Evolutionary conservation across 2,797 vertebrate species (phyloP).

Genomic region (Enteromius radiatus): DNA sequence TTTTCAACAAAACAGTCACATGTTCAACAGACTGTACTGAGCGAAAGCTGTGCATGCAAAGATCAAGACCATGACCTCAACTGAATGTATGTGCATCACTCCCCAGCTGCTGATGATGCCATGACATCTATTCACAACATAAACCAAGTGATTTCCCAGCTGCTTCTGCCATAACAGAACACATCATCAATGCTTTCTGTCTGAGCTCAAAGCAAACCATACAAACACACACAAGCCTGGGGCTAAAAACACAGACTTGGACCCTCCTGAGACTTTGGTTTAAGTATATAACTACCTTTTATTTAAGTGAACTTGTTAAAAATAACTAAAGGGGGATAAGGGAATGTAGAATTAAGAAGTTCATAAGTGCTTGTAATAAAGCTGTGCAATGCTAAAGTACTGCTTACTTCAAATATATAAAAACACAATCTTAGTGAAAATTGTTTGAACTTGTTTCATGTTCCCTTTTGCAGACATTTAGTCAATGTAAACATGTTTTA

Average conservation of each 20-base stretch:
- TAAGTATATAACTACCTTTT: constrained; percentile 23
- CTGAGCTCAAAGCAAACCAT: not conserved
- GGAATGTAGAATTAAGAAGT: constrained; percentile 3
- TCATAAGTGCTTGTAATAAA: constrained; percentile 3
- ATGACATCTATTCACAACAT: not conserved
- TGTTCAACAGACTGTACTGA: not conserved
- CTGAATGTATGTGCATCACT: not conserved
- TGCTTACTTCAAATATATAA: not conserved
- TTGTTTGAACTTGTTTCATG: constrained; percentile 5
- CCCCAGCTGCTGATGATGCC: not conserved
- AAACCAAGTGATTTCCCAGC: not conserved
- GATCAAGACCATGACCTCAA: not conserved
- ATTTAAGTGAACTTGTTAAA: constrained; percentile 39
- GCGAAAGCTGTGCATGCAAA: constrained; percentile 5
- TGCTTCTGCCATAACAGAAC: constrained; percentile 4
- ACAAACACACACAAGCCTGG: constrained; percentile 20
- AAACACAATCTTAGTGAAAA: not conserved
- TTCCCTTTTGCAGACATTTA: constrained; percentile 22
- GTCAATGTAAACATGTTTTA: constrained; percentile 13
- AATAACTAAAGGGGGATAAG: not conserved
- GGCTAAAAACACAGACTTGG: not conserved
- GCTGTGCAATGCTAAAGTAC: constrained; percentile 11
- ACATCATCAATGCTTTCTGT: constrained; percentile 6
- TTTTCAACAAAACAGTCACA: constrained; percentile 23
- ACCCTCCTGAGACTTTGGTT: constrained; percentile 21